Conservation (phyloP, 2,797 vertebrate species). For the Molossus molossus region DNA sequence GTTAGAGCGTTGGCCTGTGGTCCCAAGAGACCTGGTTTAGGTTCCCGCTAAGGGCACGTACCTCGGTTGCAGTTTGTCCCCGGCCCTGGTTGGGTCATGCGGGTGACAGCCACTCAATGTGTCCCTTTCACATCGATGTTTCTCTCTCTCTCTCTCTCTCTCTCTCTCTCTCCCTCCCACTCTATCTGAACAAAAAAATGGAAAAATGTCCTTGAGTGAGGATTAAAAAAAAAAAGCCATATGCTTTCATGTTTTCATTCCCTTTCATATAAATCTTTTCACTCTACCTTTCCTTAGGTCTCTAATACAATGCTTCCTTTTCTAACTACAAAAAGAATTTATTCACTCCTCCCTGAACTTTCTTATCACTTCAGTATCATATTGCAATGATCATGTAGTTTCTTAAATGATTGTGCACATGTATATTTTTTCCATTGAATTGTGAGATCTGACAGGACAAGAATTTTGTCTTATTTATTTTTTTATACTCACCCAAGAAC, state of each 20-base stretch:
- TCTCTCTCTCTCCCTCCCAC: too few relatives aligned
- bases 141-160: too few relatives aligned
- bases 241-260: neutral
- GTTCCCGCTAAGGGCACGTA: too few relatives aligned
- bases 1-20: too few relatives aligned
- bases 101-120: too few relatives aligned
- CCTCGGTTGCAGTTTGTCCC: too few relatives aligned
- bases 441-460: neutral
- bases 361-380: neutral
- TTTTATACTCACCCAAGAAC: neutral
- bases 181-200: too few relatives aligned
- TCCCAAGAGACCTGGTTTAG: too few relatives aligned
- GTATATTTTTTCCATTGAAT: neutral
- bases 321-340: neutral
- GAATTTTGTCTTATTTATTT: neutral
- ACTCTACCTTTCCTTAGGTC: neutral
- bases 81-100: too few relatives aligned
- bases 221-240: neutral
- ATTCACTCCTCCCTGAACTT: neutral
- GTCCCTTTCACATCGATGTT: too few relatives aligned
- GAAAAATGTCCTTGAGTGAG: too few relatives aligned
- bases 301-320: constrained; percentile 11
- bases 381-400: neutral
- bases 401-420: neutral
- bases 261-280: neutral